A percentile compares a stretch with the other conserved stretches of the same genome.
phyloP scores from a whole-genome alignment of 1,140 invertebrate species.

The Sycophila sp. region DNA sequence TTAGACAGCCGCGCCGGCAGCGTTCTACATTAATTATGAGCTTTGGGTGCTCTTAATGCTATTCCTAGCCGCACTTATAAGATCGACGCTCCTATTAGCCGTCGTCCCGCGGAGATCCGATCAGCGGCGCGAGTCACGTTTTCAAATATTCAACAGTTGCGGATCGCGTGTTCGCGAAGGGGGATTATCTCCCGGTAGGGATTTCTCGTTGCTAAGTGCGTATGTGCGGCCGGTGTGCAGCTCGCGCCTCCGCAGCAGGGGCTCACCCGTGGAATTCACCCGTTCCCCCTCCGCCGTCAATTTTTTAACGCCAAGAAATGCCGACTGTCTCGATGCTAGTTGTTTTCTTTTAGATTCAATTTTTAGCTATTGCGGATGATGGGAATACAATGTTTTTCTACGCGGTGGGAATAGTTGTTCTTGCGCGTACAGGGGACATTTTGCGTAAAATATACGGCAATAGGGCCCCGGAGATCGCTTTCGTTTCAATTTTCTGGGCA shows the following conservation, averaged over 20 bases:
- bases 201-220: background rate
- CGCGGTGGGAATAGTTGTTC: too few species aligned
- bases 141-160: conserved; percentile 18
- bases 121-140: background rate
- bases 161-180: background rate
- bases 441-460: too few species aligned
- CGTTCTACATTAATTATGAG: background rate
- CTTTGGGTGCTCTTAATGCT: background rate
- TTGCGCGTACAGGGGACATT: too few species aligned
- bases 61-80: background rate
- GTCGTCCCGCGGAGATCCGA: background rate
- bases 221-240: background rate
- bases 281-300: too few species aligned
- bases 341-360: too few species aligned
- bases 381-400: too few species aligned
- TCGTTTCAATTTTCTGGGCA: conserved; percentile 11
- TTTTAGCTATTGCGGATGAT: too few species aligned
- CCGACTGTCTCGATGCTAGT: too few species aligned
- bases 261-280: too few species aligned
- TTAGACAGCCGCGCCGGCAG: too few species aligned
- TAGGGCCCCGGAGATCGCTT: background rate
- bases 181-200: background rate
- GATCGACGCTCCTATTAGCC: background rate
- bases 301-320: too few species aligned
- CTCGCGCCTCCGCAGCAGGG: too few species aligned